Conservation (phyloP, 1,140 invertebrate species). For the Kradibia gibbosae region DNA sequence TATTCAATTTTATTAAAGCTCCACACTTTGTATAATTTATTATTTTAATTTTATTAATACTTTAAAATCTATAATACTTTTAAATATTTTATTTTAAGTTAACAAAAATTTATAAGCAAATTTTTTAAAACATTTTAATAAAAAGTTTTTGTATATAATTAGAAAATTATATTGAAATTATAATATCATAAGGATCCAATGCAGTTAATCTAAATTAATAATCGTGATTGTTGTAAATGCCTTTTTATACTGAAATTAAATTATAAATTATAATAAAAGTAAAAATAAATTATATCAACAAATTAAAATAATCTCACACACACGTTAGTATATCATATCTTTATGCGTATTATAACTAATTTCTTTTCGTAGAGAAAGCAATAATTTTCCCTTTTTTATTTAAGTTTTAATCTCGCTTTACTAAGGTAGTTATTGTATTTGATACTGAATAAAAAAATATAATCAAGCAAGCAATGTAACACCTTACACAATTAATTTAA, state of each 20-base stretch:
- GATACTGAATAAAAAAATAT: neutral
- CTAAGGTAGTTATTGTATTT: neutral
- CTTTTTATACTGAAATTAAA: neutral
- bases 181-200: neutral
- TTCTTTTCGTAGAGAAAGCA: neutral
- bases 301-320: no score
- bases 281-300: no score
- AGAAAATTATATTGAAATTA: neutral
- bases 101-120: no score
- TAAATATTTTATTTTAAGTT: no score
- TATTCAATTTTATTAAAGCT: no score
- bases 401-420: neutral
- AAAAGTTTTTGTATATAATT: no score
- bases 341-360: neutral
- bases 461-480: neutral
- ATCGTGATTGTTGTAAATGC: neutral
- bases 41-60: no score
- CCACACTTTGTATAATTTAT: no score
- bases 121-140: no score
- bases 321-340: no score
- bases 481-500: neutral
- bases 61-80: no score
- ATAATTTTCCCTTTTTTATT: neutral
- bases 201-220: neutral
- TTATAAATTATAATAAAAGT: neutral